Conservation (phyloP, 2,113 vertebrate species). For the Ochotona curzoniae region DNA sequence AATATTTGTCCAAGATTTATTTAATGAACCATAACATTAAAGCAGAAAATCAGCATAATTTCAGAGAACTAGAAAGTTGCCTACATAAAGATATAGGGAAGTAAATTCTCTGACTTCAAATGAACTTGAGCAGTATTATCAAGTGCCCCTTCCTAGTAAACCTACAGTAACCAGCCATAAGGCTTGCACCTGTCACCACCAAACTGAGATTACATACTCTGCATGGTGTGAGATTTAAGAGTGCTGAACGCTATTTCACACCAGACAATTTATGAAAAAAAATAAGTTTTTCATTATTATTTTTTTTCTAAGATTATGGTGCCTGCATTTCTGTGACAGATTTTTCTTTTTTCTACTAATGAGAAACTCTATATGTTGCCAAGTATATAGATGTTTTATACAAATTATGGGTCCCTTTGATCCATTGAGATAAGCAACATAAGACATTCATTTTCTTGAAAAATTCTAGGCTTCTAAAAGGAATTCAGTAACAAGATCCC, state of each 20-base stretch:
- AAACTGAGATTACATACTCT: conserved; percentile 70
- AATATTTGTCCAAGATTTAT: accelerated
- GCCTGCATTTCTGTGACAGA: conserved; percentile 25
- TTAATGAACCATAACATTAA: neutral
- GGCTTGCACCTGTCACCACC: conserved; percentile 81
- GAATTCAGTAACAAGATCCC: conserved; percentile 81
- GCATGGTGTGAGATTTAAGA: conserved; percentile 65
- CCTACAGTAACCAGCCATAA: conserved; percentile 68
- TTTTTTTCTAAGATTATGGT: conserved; percentile 61
- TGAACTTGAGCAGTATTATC: neutral
- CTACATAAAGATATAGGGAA: conserved; percentile 51
- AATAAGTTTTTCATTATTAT: conserved; percentile 69
- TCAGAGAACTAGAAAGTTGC: neutral
- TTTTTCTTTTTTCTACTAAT: conserved; percentile 53
- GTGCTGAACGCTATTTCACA: conserved; percentile 74
- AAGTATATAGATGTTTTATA: conserved; percentile 62
- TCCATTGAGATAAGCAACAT: conserved; percentile 70
- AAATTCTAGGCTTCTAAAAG: conserved; percentile 74
- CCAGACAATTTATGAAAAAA: conserved; percentile 69
- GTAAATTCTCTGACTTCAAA: neutral
- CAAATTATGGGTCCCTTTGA: conserved; percentile 71
- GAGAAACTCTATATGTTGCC: neutral
- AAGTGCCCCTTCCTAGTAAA: conserved; percentile 61
- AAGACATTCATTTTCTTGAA: conserved; percentile 77
- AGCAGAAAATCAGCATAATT: neutral